Evolutionary conservation across 2,797 vertebrate species (phyloP).

Genomic region (Pipistrellus pipistrellus): DNA sequence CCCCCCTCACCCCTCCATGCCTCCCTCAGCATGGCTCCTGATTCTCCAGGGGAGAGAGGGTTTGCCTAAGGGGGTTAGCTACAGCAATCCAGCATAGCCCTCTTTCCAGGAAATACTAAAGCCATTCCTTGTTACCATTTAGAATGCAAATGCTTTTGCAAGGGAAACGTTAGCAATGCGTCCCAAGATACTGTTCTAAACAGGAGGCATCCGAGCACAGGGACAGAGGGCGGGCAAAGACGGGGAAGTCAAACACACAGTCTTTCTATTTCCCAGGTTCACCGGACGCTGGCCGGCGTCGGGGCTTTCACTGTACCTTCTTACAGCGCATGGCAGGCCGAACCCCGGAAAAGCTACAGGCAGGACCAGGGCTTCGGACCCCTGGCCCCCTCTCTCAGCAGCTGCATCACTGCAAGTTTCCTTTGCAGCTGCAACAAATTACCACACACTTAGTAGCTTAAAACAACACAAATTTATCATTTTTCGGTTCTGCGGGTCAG

Average conservation of each 20-base stretch:
- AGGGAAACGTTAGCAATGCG: not conserved
- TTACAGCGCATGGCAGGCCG: not conserved
- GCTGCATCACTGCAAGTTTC: not conserved
- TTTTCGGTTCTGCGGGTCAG: not conserved
- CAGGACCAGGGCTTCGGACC: not conserved
- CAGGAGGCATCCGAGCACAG: not conserved
- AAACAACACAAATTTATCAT: not conserved
- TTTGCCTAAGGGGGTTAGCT: not conserved
- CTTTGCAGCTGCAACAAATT: not conserved
- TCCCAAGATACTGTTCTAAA: not conserved
- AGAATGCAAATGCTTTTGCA: not conserved
- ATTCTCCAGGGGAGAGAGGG: not conserved
- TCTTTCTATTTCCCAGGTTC: not conserved
- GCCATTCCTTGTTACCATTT: not conserved
- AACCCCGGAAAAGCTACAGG: not conserved
- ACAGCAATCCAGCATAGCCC: not conserved
- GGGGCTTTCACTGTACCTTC: conserved; percentile 11
- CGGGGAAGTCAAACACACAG: not conserved
- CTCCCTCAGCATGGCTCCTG: not conserved
- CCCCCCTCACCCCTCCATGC: not conserved
- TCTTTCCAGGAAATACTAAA: not conserved
- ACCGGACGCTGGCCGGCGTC: not conserved
- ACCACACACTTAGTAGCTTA: not conserved
- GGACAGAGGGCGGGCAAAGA: not conserved
- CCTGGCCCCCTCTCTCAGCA: not conserved